Evolutionary conservation across 2,797 vertebrate species (phyloP), one percentile per base, ranked within the genome.

Genomic region (Manis pentadactyla): DNA sequence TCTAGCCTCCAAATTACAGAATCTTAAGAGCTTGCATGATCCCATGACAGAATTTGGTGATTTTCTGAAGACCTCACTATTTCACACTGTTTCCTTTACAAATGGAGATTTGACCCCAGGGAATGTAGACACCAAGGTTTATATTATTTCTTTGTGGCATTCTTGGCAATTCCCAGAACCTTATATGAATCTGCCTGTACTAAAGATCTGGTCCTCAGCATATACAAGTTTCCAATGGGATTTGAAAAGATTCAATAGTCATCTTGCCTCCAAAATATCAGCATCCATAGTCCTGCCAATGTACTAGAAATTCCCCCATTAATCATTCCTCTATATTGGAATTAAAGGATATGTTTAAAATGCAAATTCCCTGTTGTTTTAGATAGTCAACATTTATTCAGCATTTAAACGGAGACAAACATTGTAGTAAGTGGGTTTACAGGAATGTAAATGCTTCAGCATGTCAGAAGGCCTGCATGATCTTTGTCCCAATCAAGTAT

Each of bases 241-340:
- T 94, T 93, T 94, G 14, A 94, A 96, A 95, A 91, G 57, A 51
- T 71, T 5, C 23, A 78, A 63, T 51, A 85, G 31, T 71, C 27
- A 25, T 4, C 25, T 61, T 83, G 34, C 7, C 63, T 94, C 19
- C 53, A 82, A 93, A 90, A 94, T 86, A 73, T 63, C 19, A 78
- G 15, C 21, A 46, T 53, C 53, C 46, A 63, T 83, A 66, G 14
- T 81, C 21, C 25, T 95, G 31, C 39, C 61, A 92, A 61, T 83
- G 27, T 77, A 49, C 14, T 71, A 82, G 75, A 93, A 87, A 86
- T 31, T 94, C 10, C 4, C 39, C 23, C 53, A 93, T 69, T 57
- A 66, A 79, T 71, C 19, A 55, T 7, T 53, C 10, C 37, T 90
- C 6, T 82, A 53, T 46, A 12, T 31, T 74, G 19, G 23, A 27